Base-by-base conservation (phyloP, 2,888 invertebrate species). In the Leptogaster cylindrica region DNA sequence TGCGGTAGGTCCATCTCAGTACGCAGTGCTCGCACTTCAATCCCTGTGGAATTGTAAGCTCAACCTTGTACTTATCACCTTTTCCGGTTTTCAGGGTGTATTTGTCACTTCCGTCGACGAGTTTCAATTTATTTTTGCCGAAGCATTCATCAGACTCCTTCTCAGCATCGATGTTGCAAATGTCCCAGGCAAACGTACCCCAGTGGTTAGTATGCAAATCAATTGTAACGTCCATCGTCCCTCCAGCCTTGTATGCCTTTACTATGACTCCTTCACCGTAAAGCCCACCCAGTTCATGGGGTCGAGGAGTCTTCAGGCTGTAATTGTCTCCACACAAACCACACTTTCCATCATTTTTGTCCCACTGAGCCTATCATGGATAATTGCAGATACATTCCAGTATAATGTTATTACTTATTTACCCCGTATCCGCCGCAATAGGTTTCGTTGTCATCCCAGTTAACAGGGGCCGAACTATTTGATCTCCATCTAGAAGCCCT, bases 281-380 rank as follows among this genome's bases (percentile, higher is more conserved):
- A 36, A 36, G 68, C 8, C 83, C 83, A 5, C 81, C 81, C 46
- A 83, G 79, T 71, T 84, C 84, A 70, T 83, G 79, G 0, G 75
- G 72, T 68, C 84, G 76, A 1, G 84, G 84, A 31, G 71, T 75
- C 1, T 76, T 58, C 1, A 73, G n/a, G 2, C 75, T 67, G 66
- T 77, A 82, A 63, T 77, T 71, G 70, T 84, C 84, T 10, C 84
- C 84, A 70, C 84, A 84, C 7, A 77, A 72, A 0, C 84, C 84
- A 72, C 84, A 84, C 58, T 77, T 76, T 6, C 82, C 82, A 2
- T 72, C 72, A 67, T 82, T 79, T 14, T 70, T 20, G 2, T 68
- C 28, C 76, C 79, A 79, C 74, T 82, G 82, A 1, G 74, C 71
- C 82, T 82, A 68, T 3, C n/a, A n/a, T n/a, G n/a, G n/a, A n/a